These are phyloP conservation scores for Alligator sinensis DNA, from an alignment of 2,113 vertebrate species.

Conservation along the genomic window DNA sequence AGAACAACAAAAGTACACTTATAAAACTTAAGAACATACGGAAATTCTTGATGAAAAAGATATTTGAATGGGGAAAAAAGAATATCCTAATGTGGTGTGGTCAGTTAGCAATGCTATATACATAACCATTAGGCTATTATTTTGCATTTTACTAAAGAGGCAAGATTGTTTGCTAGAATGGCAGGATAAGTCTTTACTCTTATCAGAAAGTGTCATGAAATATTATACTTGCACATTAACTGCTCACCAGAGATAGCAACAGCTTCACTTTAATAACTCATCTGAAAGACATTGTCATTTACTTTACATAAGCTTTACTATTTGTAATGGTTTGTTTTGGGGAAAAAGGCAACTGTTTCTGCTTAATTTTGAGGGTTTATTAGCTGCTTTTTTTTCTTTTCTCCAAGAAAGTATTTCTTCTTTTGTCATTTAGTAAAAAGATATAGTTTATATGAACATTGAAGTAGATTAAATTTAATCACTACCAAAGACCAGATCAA, in stretches of 20 bases:
- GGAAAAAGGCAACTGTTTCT: not conserved
- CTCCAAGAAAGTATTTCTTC: not conserved
- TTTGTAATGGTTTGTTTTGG: not conserved
- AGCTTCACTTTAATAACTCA: not conserved
- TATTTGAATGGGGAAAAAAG: rapidly evolving
- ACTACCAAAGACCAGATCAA: not conserved
- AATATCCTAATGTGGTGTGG: not conserved
- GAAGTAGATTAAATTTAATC: not conserved
- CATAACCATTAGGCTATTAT: not conserved
- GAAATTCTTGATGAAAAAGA: not conserved
- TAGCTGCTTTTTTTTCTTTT: not conserved
- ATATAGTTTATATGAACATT: not conserved
- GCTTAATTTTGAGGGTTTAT: not conserved
- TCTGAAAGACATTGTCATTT: not conserved
- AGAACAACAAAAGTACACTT: not conserved
- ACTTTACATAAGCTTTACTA: not conserved
- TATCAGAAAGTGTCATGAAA: not conserved
- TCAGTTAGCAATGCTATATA: not conserved
- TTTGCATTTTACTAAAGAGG: not conserved
- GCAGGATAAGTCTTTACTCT: not conserved
- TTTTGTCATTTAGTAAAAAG: not conserved
- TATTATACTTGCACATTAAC: not conserved
- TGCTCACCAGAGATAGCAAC: not conserved
- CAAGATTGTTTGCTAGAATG: not conserved
- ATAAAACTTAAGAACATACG: not conserved